Evolutionary conservation across 2,113 vertebrate species (phyloP).

Genomic region (Eulacestoma nigropectus): DNA sequence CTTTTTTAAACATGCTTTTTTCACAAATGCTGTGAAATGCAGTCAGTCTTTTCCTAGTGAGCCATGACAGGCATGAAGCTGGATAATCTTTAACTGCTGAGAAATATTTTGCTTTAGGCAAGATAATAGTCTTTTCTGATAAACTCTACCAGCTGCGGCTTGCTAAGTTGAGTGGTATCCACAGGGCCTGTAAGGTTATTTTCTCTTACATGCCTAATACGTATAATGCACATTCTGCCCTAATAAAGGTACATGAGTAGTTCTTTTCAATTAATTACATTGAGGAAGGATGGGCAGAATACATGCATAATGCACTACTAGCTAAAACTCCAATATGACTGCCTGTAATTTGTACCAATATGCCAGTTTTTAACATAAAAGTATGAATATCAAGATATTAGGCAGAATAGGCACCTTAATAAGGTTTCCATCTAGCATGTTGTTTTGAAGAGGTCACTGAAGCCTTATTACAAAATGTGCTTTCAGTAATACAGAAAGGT

Average conservation of each 20-base stretch:
- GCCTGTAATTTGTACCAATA: neutral
- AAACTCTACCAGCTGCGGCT: neutral
- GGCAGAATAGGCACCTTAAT: neutral
- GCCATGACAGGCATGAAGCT: neutral
- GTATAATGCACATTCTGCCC: neutral
- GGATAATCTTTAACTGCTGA: neutral
- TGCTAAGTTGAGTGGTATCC: neutral
- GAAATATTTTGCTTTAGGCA: neutral
- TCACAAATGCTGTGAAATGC: neutral
- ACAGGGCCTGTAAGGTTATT: neutral
- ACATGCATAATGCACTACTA: neutral
- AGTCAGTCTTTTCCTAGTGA: neutral
- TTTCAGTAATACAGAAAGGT: neutral
- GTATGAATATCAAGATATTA: neutral
- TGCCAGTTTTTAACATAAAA: neutral
- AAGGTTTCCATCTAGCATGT: neutral
- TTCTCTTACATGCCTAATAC: neutral
- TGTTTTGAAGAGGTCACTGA: neutral
- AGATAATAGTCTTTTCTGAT: neutral
- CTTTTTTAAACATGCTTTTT: neutral
- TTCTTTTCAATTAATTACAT: neutral
- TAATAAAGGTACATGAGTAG: neutral
- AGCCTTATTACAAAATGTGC: neutral
- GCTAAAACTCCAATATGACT: neutral
- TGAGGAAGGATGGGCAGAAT: neutral